These are phyloP conservation scores for Sigmodon hispidus DNA, from an alignment of 2,113 vertebrate species.

Conservation along the genomic window DNA sequence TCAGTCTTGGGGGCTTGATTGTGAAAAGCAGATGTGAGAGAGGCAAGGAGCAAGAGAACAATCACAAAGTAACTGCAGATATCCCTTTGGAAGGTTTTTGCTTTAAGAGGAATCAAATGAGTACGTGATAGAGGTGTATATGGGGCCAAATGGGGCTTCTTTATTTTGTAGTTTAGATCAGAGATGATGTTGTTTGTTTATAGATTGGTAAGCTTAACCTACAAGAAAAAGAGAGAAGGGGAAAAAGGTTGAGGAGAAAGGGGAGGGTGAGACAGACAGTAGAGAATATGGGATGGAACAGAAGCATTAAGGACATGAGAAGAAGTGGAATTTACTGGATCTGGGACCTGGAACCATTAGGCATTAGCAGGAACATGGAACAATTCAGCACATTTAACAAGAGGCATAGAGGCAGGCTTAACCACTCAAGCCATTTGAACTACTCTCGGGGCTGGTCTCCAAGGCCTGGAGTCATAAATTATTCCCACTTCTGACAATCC, in stretches of 20 bases:
- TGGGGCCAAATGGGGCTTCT: background rate
- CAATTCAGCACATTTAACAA: background rate
- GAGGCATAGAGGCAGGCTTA: background rate
- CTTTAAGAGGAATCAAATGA: background rate
- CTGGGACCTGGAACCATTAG: background rate
- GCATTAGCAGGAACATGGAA: background rate
- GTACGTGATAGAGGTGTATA: background rate
- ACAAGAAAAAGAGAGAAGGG: background rate
- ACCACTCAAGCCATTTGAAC: background rate
- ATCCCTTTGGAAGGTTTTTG: background rate
- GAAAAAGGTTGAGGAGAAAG: background rate
- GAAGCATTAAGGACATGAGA: background rate
- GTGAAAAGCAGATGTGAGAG: background rate
- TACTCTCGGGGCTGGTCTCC: background rate
- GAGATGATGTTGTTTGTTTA: background rate
- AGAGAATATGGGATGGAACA: background rate
- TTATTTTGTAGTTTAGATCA: background rate
- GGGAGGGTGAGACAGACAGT: background rate
- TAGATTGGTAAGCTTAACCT: background rate
- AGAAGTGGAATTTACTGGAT: background rate
- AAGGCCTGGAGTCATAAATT: background rate
- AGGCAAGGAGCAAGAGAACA: background rate
- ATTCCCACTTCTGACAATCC: background rate
- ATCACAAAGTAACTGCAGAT: background rate
- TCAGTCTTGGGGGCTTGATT: background rate